Evolutionary conservation across 2,797 vertebrate species (phyloP), one percentile per base, ranked within the genome.

Genomic region (Helicolenus hilgendorfi): DNA sequence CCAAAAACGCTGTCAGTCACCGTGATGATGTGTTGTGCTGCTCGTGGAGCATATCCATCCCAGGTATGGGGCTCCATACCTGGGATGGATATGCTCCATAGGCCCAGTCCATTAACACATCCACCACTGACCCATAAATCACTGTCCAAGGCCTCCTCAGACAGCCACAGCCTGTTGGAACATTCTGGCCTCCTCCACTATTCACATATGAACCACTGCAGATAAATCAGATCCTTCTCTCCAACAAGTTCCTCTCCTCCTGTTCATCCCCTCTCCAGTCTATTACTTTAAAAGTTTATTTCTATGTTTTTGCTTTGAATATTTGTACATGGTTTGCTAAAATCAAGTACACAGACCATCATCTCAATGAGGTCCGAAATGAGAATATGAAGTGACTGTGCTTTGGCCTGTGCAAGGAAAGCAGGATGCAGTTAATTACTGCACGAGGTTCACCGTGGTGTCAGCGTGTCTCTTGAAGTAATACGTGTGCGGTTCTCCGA

Each of bases 31-130:
- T 86, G 88, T 87, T 80, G 77, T 67, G 68, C 77, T 77, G 82
- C 67, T 72, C 81, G 49, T 58, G 84, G 83, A 84, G 70, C 88
- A 73, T 79, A 88, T 94, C 84, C 84, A 86, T 90, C 81, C 80
- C 24, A 45, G 82, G 75, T 88, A 80, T 79, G 84, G 70, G 33
- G 74, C 88, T 63, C 45, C 87, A 89, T 92, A 89, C 89, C 85
- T 89, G 56, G 85, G 88, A 94, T 95, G 94, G 94, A 96, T 95
- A 84, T 91, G 93, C 90, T 95, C 91, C 89, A 94, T 87, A 88
- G 89, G 92, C 91, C 82, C 89, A 92, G 91, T 96, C 95, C 92
- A 95, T 97, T 97, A 97, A 96, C 96, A 96, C 96, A 87, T 94
- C 94, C 87, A 92, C 78, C 87, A 80, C 89, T 89, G 93, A 89